Evolutionary conservation across 2,113 vertebrate species (phyloP), one percentile per base, ranked within the genome.

Genomic region (Pagrus major): DNA sequence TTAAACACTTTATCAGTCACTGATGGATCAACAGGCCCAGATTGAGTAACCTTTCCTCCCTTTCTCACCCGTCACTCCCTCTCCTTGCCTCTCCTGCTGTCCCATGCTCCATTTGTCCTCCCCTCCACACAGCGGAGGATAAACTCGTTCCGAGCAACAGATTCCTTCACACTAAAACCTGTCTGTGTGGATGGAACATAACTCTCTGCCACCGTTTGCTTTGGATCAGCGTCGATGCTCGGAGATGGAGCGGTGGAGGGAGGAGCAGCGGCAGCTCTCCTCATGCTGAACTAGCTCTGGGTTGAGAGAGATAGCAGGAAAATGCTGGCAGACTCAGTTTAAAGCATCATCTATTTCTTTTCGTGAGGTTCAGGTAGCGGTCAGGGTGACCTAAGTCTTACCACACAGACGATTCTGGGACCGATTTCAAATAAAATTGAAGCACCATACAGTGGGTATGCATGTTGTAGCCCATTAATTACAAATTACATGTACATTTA

Each of bases 81-180:
- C 58, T 49, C 35, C 63, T 70, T 81, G 52, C 18, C 20, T 27
- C 81, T 76, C 69, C 64, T 59, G 55, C 75, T 71, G 59, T 78
- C 86, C 85, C 68, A 86, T 75, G 86, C 86, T 85, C 59, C 85
- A 87, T 93, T 91, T 88, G 85, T 88, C 82, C 76, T 85, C 82
- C 58, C 64, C 69, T 78, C 69, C 77, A 71, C 82, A 85, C 84
- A 67, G 71, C 79, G 18, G 74, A 92, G 91, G 77, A 82, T 80
- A 92, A 89, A 84, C 76, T 81, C 64, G 35, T 66, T 76, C 84
- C 84, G 83, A 84, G 83, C 84, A 74, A 58, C 74, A 72, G 93
- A 94, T 94, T 94, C 93, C 90, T 91, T 94, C 89, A 89, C 93
- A 92, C 88, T 88, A 87, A 93, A 94, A 94, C 76, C 79, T 87